Evolutionary conservation across 2,888 invertebrate species (phyloP).

Genomic region (Acrocyrtus sp.): DNA sequence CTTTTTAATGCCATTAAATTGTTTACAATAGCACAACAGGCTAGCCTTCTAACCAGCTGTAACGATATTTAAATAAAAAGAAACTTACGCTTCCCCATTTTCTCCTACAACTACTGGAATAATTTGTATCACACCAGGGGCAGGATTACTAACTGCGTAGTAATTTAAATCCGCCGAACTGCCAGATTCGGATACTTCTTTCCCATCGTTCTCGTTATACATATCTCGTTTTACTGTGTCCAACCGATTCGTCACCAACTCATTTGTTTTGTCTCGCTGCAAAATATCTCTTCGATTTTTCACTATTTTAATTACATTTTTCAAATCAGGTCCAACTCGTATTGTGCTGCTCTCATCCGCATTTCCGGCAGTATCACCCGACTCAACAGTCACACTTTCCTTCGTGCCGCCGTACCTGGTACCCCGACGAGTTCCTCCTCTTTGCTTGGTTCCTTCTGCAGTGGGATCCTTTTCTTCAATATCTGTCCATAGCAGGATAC

Average conservation of each 20-base stretch:
- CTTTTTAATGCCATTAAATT: neutral
- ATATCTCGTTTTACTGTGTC: neutral
- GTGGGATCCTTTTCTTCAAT: neutral
- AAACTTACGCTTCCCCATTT: neutral
- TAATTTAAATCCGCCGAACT: neutral
- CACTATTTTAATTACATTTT: conserved; percentile 20
- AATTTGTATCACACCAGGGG: conserved; percentile 32
- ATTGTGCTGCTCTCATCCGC: neutral
- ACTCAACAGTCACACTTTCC: neutral
- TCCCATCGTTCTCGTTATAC: neutral
- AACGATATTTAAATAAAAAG: neutral
- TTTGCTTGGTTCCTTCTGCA: too few species aligned
- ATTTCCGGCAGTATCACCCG: neutral
- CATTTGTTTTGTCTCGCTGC: too few species aligned
- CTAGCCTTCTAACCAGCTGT: neutral
- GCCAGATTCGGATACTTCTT: neutral
- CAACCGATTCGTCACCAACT: neutral
- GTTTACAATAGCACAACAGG: neutral
- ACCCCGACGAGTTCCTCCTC: too few species aligned
- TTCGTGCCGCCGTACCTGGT: neutral
- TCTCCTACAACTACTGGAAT: conserved; percentile 9
- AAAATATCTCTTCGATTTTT: neutral
- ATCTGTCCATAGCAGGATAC: too few species aligned
- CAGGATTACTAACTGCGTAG: conserved; percentile 14
- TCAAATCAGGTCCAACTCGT: neutral